A percentile compares a stretch with the other conserved stretches of the same genome.
Evolutionary conservation across 2,797 vertebrate species (phyloP).

Genomic region (Myotis daubentonii): DNA sequence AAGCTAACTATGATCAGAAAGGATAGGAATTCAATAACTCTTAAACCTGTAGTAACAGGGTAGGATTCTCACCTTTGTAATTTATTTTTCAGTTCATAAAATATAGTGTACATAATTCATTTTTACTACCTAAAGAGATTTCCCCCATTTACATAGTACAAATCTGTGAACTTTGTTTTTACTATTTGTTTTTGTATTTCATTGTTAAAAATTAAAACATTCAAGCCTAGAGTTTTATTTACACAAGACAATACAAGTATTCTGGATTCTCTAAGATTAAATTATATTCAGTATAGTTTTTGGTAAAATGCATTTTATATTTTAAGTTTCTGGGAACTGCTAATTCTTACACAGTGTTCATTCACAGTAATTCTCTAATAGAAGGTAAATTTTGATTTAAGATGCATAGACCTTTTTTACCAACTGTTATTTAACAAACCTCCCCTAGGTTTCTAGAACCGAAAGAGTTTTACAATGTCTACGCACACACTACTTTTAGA

Average conservation of each 20-base stretch:
- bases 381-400: constrained; percentile 45
- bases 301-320: constrained; percentile 37
- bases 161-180: constrained; percentile 23
- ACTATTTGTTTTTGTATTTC: neutral
- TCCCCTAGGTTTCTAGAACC: constrained; percentile 2
- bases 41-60: neutral
- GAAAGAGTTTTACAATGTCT: neutral
- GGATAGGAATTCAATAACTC: constrained; percentile 15
- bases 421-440: constrained; percentile 43
- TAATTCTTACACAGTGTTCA: neutral
- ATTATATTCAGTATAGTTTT: constrained; percentile 53
- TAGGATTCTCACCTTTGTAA: neutral
- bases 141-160: neutral
- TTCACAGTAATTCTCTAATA: constrained; percentile 38
- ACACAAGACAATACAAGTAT: constrained; percentile 48
- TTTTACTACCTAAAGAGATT: constrained; percentile 24
- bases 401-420: neutral
- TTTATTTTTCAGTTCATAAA: constrained; percentile 29
- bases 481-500: constrained; percentile 71
- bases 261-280: constrained; percentile 27
- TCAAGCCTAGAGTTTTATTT: constrained; percentile 13
- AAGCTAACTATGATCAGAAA: constrained; percentile 7
- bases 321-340: constrained; percentile 54
- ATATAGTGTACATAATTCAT: neutral
- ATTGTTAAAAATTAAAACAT: constrained; percentile 38